Base-by-base conservation (phyloP, 2,113 vertebrate species). In the Cyanoliseus patagonus region DNA sequence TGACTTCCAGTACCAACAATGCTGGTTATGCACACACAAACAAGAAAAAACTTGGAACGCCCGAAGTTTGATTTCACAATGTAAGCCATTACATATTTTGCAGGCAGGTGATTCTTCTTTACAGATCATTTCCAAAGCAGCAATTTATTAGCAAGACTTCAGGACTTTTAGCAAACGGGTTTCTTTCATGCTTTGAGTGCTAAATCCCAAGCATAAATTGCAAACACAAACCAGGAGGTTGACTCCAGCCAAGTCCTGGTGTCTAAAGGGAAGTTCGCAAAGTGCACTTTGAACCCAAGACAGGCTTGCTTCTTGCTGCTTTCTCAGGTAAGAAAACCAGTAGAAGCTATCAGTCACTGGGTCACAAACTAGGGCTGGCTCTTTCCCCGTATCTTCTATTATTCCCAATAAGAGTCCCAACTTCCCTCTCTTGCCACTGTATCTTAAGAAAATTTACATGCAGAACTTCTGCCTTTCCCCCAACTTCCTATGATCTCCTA, bases 281-380 rank as follows among this genome's bases (percentile, higher is more conserved):
- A 66, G 27, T 37, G n/a, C 76, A 68, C 88, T 76, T 16, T 55
- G 37, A 96, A 63, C 70, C 63, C 13, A 7, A 82, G 19, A 74
- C 37, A 84, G 27, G 28, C 44, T 87, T 82, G 37, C 20, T 72
- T 23, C 55, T 95, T 85, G 24, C 81, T 72, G 19, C 64, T 80
- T 79, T 94, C 62, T 80, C 46, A 61, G 88, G 64, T 39, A 70
- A 95, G 47, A 86, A 83, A 73, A 85, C 52, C 93, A 80, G 66
- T 14, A 94, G 55, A 92, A 81, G 44, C 24, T 18, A 76, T 33
- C 70, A 85, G 20, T 9, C 44, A 72, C 66, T n/a, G 41, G 55
- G 51, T 53, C 20, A 55, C 17, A 69, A 94, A 90, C 63, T 24
- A 42, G 69, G 20, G 42, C 11, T 83, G 57, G 18, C 31, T 66